These are phyloP conservation scores for Zapus hudsonius DNA, from an alignment of 2,113 vertebrate genomes.

Conservation along the genomic window DNA sequence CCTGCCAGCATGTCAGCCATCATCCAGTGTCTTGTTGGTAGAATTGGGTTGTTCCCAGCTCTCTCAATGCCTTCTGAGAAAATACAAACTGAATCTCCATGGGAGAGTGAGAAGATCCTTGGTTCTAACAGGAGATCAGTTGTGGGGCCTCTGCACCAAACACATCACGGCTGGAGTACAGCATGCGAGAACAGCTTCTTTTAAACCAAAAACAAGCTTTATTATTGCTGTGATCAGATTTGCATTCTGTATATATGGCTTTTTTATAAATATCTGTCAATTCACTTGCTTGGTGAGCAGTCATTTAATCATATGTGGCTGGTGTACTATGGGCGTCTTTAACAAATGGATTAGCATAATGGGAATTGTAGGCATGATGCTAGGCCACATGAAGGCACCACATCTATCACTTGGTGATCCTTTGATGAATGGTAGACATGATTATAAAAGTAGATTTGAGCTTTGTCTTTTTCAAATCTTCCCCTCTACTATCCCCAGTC, in stretches of 20 bases:
- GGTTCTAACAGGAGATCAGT: not conserved
- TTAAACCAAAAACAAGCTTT: not conserved
- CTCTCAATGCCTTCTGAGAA: too few species aligned
- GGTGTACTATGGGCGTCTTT: not conserved
- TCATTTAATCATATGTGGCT: not conserved
- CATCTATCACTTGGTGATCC: conserved; percentile 31
- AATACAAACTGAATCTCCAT: too few species aligned
- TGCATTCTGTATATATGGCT: not conserved
- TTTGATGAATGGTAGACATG: conserved; percentile 39
- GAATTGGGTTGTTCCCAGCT: too few species aligned
- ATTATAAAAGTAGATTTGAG: conserved; percentile 47
- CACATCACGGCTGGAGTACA: not conserved
- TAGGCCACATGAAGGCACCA: not conserved
- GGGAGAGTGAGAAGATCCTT: not conserved
- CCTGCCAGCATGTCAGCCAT: too few species aligned
- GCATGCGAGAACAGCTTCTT: not conserved
- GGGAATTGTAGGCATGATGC: not conserved
- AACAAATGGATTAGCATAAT: not conserved
- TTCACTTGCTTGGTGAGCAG: conserved; percentile 17
- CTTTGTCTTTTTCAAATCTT: not conserved
- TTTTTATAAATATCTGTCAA: not conserved
- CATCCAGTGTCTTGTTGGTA: too few species aligned
- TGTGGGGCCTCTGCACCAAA: too few species aligned
- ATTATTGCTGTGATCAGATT: not conserved
- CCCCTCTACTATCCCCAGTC: not conserved